phyloP scores from a whole-genome alignment of 2,113 vertebrate genomes.

The Saguinus midas region DNA sequence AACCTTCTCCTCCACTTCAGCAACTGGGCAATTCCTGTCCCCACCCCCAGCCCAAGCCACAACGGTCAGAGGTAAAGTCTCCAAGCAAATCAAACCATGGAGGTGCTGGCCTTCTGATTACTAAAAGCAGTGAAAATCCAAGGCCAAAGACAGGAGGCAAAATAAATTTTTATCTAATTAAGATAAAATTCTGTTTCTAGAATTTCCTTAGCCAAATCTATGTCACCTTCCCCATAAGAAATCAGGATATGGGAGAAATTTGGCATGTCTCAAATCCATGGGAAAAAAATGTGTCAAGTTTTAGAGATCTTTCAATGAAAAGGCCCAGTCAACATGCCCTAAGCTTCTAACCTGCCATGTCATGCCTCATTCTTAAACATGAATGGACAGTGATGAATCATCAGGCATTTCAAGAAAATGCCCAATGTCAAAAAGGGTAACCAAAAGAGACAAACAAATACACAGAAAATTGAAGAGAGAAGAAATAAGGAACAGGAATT shows the following conservation, averaged over 20 bases:
- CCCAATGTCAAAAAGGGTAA: slow-evolving; percentile 8
- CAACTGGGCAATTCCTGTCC: not conserved
- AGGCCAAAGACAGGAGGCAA: not conserved
- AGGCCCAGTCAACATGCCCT: not conserved
- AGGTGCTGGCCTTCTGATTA: not conserved
- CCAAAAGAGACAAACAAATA: not conserved
- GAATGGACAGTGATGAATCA: slow-evolving; percentile 45
- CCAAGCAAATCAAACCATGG: not conserved
- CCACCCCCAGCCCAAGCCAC: not conserved
- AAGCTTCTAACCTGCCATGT: not conserved
- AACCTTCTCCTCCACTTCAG: not conserved
- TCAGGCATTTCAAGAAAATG: slow-evolving; percentile 34
- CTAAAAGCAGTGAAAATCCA: not conserved
- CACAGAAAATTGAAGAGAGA: not conserved
- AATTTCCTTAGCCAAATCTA: not conserved
- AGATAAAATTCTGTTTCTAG: not conserved
- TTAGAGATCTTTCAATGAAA: not conserved
- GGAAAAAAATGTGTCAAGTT: not conserved
- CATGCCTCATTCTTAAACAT: not conserved
- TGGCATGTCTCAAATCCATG: not conserved
- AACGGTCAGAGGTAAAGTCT: not conserved
- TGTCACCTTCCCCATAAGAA: not conserved
- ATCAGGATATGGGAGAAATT: not conserved
- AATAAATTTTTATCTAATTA: not conserved
- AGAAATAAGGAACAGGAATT: not conserved